Base-by-base conservation (phyloP, 2,888 invertebrate genomes). In the Tortricodes alternella region DNA sequence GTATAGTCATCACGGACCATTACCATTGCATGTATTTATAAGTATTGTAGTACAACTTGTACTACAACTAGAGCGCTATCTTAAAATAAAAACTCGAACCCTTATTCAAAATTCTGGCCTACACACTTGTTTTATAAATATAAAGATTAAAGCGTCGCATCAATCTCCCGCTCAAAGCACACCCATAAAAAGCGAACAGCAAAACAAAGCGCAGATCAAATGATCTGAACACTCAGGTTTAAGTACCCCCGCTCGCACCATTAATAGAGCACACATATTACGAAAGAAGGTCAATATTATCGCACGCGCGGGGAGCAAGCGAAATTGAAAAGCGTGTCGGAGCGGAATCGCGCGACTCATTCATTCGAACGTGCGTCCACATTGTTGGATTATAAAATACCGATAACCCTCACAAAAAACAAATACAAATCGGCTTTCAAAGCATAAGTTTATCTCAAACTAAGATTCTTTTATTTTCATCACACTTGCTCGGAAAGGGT, bases 211-310 rank as follows among this genome's bases (percentile, higher is more conserved):
- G 51, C 23, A 27, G 53, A 62, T 62, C 53, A 55, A 60, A 63
- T 57, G 60, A 60, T 55, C 46, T 53, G 55, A 72, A 70, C 69
- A 70, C 70, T 73, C 64, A 62, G 62, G 61, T 59, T 62, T 53
- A 70, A 71, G 73, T 68, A 65, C 64, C 39, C 57, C 53, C 55
- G 44, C 55, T 58, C 46, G 63, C 63, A 65, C 73, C 77, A 78
- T 78, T 79, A 77, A 77, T 76, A 77, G 74, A 76, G 66, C 61
- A 77, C 68, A 74, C 73, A 71, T 68, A 74, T 71, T 73, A 73
- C 64, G 63, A 66, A 59, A 56, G 16, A 35, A n/a, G 61, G 61
- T 64, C 66, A 68, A 69, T 71, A 74, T 71, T 72, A 68, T 67
- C 51, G 49, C 55, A 63, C 60, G 60, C 44, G 21, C 38, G 29